phyloP scores from a whole-genome alignment of 2,113 vertebrate species.

The Pogonocichla stellata region DNA sequence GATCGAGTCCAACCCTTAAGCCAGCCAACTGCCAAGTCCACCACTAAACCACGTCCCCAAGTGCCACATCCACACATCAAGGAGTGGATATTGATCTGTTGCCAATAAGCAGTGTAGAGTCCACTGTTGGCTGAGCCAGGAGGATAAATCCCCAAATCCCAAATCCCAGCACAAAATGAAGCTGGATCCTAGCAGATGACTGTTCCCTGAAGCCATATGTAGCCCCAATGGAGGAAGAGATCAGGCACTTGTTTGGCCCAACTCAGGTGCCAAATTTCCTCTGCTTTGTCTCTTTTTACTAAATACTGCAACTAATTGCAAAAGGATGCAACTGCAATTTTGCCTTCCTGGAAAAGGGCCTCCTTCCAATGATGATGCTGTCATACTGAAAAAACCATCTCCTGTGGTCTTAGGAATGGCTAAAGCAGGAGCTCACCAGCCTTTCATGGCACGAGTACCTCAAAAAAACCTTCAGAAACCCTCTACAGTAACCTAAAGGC shows the following conservation, averaged over 20 bases:
- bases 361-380: background rate
- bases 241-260: background rate
- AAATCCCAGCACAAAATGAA: background rate
- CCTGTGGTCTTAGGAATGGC: background rate
- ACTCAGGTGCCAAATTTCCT: background rate
- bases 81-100: fast-evolving
- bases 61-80: background rate
- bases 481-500: background rate
- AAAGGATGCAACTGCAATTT: background rate
- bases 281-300: background rate
- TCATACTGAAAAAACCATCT: background rate
- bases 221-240: background rate
- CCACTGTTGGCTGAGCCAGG: fast-evolving
- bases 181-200: background rate
- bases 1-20: background rate
- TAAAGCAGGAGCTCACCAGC: background rate
- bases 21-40: background rate
- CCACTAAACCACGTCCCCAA: background rate
- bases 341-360: background rate
- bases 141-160: background rate
- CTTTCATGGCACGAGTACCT: background rate
- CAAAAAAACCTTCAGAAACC: background rate
- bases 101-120: background rate
- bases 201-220: background rate
- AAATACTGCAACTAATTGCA: background rate